A percentile compares a stretch with the other conserved stretches of the same genome.
Conservation (phyloP, 2,888 invertebrate species). For the Agapostemon virescens region DNA sequence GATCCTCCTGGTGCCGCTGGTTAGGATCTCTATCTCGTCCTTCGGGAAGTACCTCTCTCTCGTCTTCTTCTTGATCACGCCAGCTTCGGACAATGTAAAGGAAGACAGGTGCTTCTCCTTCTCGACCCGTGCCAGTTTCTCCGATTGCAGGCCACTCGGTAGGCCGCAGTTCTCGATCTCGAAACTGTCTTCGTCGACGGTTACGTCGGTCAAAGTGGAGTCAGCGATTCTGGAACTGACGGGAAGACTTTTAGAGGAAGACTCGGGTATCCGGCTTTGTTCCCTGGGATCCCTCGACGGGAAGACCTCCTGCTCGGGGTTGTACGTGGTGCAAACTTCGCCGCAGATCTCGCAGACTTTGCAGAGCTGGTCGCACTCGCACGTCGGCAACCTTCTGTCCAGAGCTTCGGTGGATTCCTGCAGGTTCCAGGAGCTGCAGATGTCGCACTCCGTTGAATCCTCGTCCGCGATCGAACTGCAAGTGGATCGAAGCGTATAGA, state of each 20-base stretch:
- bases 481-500: conserved; percentile 73
- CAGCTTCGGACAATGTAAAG: conserved; percentile 40
- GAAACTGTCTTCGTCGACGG: conserved; percentile 67
- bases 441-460: conserved; percentile 78
- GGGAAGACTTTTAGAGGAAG: conserved; percentile 23
- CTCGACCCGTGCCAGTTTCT: not conserved
- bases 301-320: conserved; percentile 41
- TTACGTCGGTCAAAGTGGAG: conserved; percentile 44
- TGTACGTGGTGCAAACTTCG: conserved; percentile 65
- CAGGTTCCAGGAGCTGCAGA: conserved; percentile 76
- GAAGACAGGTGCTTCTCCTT: conserved; percentile 34
- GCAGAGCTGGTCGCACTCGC: conserved; percentile 60
- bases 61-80: conserved; percentile 51
- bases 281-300: conserved; percentile 23
- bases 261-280: conserved; percentile 22
- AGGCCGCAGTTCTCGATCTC: conserved; percentile 77
- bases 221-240: conserved; percentile 54
- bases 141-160: conserved; percentile 48
- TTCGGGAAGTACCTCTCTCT: conserved; percentile 67
- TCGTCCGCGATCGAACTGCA: conserved; percentile 76
- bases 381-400: conserved; percentile 51
- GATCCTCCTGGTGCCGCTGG: conserved; percentile 67
- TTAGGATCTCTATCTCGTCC: conserved; percentile 66
- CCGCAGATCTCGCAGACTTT: conserved; percentile 78
- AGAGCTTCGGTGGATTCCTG: conserved; percentile 67